phyloP scores from a whole-genome alignment of 2,888 invertebrate species.

The Chrysodeixis includens region DNA sequence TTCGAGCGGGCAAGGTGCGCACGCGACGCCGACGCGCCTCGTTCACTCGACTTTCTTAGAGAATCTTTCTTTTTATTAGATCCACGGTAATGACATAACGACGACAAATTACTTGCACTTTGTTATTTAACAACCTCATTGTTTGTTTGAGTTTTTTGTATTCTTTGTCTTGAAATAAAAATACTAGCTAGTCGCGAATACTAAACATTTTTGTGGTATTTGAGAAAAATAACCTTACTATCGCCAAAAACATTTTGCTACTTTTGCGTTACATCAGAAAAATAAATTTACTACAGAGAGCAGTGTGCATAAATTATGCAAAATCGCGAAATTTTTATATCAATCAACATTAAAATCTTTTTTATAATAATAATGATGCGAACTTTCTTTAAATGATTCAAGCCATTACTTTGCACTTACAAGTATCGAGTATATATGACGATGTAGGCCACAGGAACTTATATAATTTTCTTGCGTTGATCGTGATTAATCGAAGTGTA shows the following conservation, averaged over 20 bases:
- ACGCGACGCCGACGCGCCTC: slow-evolving; percentile 26
- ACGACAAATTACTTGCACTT: slow-evolving; percentile 49
- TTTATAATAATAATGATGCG: background rate
- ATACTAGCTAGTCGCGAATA: too few relatives aligned
- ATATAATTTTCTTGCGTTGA: slow-evolving; percentile 34
- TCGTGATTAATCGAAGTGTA: slow-evolving; percentile 23
- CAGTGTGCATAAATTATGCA: background rate
- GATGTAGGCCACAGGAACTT: slow-evolving; percentile 43
- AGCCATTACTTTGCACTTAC: slow-evolving; percentile 10
- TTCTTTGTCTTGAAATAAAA: background rate
- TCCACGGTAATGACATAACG: slow-evolving; percentile 42
- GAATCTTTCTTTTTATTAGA: slow-evolving; percentile 45
- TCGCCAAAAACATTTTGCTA: too few relatives aligned
- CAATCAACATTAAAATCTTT: background rate
- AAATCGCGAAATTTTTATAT: background rate
- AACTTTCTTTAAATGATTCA: slow-evolving; percentile 5
- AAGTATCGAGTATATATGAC: background rate
- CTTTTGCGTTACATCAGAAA: background rate
- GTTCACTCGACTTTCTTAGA: slow-evolving; percentile 44
- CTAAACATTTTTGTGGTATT: background rate
- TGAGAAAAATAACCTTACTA: too few relatives aligned
- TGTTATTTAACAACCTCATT: slow-evolving; percentile 22
- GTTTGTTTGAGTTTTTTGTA: slow-evolving; percentile 11
- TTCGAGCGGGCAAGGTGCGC: slow-evolving; percentile 47
- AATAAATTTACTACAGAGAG: background rate